Conservation (phyloP, 2,888 invertebrate genomes). For the Sesia bembeciformis region DNA sequence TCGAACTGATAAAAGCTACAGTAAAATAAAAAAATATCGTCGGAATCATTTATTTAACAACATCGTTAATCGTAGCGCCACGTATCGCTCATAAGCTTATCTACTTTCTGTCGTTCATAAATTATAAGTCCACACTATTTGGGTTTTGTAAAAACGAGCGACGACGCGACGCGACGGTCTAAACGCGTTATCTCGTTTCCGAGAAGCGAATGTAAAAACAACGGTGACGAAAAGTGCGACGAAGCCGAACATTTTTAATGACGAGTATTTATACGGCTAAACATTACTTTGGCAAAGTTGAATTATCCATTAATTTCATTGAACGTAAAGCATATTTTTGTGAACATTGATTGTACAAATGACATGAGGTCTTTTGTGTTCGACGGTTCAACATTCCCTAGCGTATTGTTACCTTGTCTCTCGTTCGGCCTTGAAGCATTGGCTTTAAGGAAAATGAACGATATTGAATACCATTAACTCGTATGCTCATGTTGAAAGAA, state of each 20-base stretch:
- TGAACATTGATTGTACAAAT: conserved; percentile 5
- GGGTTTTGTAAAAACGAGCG: conserved; percentile 30
- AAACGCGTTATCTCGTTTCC: conserved; percentile 38
- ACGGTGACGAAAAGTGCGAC: conserved; percentile 28
- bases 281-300: conserved; percentile 7
- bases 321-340: conserved; percentile 1
- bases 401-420: conserved; percentile 7
- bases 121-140: conserved; percentile 24
- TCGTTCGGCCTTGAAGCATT: not conserved
- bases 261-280: conserved; percentile 15
- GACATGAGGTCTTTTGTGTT: conserved; percentile 1
- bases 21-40: conserved; percentile 8
- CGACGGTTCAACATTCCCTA: not conserved
- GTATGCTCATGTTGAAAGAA: conserved; percentile 4
- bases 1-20: conserved; percentile 16
- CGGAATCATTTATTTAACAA: conserved; percentile 20
- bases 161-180: conserved; percentile 14
- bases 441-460: conserved; percentile 4
- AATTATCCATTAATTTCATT: not conserved
- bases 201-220: conserved; percentile 34
- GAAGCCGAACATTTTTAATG: conserved; percentile 22
- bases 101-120: conserved; percentile 22
- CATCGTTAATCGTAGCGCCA: conserved; percentile 21
- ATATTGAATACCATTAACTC: not conserved
- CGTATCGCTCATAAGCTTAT: conserved; percentile 17